Evolutionary conservation across 2,888 invertebrate genomes (phyloP).

Genomic region (Zeuzera pyrina): DNA sequence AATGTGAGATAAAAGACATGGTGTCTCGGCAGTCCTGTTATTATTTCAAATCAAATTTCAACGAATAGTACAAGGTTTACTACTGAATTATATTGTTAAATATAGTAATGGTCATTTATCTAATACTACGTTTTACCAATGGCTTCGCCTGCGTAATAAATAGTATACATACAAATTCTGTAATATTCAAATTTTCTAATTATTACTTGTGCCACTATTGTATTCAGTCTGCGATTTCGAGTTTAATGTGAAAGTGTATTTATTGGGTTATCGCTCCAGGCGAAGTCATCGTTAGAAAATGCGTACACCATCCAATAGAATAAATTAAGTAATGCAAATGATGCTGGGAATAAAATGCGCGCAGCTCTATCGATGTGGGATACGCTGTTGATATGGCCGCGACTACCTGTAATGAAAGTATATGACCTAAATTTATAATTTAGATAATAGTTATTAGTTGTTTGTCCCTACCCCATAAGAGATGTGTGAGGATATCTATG

Average conservation of each 20-base stretch:
- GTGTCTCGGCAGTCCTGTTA: no score
- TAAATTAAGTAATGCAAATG: conserved; percentile 88
- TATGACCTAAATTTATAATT: neutral
- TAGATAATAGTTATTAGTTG: no score
- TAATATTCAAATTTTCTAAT: neutral
- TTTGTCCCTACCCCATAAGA: no score
- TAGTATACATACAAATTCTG: neutral
- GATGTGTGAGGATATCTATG: no score
- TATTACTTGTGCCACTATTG: no score
- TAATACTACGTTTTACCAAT: no score
- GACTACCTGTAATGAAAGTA: conserved; percentile 41
- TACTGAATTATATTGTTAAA: no score
- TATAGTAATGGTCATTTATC: no score
- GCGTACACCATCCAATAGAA: conserved; percentile 93
- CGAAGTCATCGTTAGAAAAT: conserved; percentile 82
- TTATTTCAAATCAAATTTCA: no score
- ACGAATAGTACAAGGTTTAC: no score
- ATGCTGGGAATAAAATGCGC: conserved; percentile 86
- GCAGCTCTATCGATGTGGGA: conserved; percentile 89
- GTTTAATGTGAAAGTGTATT: conserved; percentile 68
- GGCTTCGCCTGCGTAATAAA: no score
- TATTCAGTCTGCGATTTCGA: conserved; percentile 16
- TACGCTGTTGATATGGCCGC: conserved; percentile 87
- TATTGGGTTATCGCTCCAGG: conserved; percentile 80
- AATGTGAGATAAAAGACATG: no score